Conservation (phyloP, 2,113 vertebrate genomes). For the Turdus rufiventris region DNA sequence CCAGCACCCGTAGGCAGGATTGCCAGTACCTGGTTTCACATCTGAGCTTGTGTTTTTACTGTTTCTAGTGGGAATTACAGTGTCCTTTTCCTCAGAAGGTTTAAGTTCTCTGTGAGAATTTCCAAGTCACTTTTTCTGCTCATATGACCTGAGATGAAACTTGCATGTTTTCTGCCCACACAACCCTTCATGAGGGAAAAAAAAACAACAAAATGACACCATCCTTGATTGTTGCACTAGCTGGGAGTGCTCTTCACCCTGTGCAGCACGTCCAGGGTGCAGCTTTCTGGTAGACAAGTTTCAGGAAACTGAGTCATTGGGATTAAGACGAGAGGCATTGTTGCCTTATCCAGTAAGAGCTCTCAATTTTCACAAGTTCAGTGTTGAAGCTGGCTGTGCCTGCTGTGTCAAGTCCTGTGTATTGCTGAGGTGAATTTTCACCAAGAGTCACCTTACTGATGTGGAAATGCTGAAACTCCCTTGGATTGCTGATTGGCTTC, state of each 20-base stretch:
- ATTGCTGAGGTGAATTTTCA: neutral
- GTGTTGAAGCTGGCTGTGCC: neutral
- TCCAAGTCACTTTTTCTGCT: neutral
- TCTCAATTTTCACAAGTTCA: neutral
- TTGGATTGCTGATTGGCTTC: neutral
- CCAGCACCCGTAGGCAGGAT: neutral
- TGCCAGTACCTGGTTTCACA: neutral
- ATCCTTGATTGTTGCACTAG: neutral
- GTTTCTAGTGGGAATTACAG: neutral
- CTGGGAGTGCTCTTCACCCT: neutral
- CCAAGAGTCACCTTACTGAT: neutral
- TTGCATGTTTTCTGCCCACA: neutral
- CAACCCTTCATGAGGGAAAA: neutral
- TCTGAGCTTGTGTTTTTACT: neutral
- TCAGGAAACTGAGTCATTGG: neutral
- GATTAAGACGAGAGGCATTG: neutral
- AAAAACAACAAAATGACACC: neutral
- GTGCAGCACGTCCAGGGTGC: neutral
- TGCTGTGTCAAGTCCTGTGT: neutral
- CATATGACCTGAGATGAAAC: neutral
- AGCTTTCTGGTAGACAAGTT: neutral
- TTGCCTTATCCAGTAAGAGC: neutral
- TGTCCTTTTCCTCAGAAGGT: neutral
- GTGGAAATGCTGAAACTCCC: neutral
- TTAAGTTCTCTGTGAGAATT: neutral